A percentile compares a stretch with the other conserved stretches of the same genome.
Conservation (phyloP, 2,797 vertebrate genomes). For the Myripristis murdjan region DNA sequence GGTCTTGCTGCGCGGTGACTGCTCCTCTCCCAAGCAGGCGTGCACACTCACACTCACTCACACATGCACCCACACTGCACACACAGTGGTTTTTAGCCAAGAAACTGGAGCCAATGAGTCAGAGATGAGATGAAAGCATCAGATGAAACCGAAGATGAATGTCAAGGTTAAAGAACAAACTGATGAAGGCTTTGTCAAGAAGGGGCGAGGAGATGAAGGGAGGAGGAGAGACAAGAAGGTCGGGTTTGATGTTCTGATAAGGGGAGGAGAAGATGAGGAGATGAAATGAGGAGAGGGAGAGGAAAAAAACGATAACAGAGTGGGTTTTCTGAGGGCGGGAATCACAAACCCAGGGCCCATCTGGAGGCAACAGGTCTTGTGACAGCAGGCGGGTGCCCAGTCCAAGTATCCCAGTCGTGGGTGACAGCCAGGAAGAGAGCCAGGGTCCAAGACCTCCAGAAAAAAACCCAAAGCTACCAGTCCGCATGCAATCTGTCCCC, state of each 20-base stretch:
- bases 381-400: slow-evolving; percentile 74
- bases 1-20: slow-evolving; percentile 75
- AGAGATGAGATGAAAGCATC: slow-evolving; percentile 68
- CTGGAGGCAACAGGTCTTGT: slow-evolving; percentile 85
- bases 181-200: slow-evolving; percentile 49
- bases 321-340: slow-evolving; percentile 44
- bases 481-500: slow-evolving; percentile 75
- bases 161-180: slow-evolving; percentile 78
- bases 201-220: slow-evolving; percentile 15
- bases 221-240: slow-evolving; percentile 47
- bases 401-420: slow-evolving; percentile 65
- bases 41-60: slow-evolving; percentile 17
- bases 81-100: slow-evolving; percentile 62
- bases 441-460: slow-evolving; percentile 60
- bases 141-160: slow-evolving; percentile 54
- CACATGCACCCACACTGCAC: slow-evolving; percentile 19
- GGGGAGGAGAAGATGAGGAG: slow-evolving; percentile 17
- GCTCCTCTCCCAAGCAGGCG: slow-evolving; percentile 64
- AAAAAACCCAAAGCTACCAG: slow-evolving; percentile 31
- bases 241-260: slow-evolving; percentile 31
- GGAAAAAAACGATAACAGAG: slow-evolving; percentile 32
- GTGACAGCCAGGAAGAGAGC: slow-evolving; percentile 52
- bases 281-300: slow-evolving; percentile 53
- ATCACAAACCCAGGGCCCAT: slow-evolving; percentile 72
- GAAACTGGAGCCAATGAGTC: slow-evolving; percentile 55